These are phyloP conservation scores for Zaprionus obscuricornis DNA, from an alignment of 2,888 invertebrate species.

Conservation along the genomic window DNA sequence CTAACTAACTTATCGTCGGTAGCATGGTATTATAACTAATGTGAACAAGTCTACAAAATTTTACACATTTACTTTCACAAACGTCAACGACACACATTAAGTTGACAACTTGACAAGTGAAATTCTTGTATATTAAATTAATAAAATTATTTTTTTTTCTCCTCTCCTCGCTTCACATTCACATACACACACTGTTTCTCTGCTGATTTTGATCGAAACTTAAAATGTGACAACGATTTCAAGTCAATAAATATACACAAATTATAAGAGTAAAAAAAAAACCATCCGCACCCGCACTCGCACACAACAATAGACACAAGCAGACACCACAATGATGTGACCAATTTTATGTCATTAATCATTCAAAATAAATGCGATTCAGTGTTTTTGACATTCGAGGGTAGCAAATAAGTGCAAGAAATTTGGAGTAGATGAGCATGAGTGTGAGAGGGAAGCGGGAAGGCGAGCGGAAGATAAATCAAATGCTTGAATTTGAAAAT, in stretches of 20 bases:
- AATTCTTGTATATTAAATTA: slow-evolving; percentile 74
- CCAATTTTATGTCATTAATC: slow-evolving; percentile 76
- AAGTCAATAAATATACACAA: slow-evolving; percentile 65
- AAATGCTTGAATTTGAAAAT: background rate
- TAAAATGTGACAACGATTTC: slow-evolving; percentile 55
- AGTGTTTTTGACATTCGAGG: slow-evolving; percentile 75
- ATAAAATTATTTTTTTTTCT: slow-evolving; percentile 63
- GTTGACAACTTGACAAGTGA: slow-evolving; percentile 78
- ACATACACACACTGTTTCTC: slow-evolving; percentile 14
- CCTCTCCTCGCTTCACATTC: background rate
- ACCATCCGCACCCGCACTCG: slow-evolving; percentile 18
- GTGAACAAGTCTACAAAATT: slow-evolving; percentile 43
- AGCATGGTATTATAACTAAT: slow-evolving; percentile 68
- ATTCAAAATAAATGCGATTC: slow-evolving; percentile 71
- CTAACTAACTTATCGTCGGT: slow-evolving; percentile 57
- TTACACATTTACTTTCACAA: slow-evolving; percentile 25
- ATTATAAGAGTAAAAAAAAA: slow-evolving; percentile 40
- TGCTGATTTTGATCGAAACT: slow-evolving; percentile 40
- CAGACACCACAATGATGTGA: slow-evolving; percentile 39
- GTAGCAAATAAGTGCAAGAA: slow-evolving; percentile 18
- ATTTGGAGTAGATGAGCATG: background rate
- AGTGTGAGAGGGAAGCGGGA: background rate
- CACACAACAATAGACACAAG: slow-evolving; percentile 15
- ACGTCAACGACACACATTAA: slow-evolving; percentile 52
- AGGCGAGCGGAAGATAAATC: background rate